Conservation (phyloP, 2,888 invertebrate species). For the Cremastinae sp. region DNA sequence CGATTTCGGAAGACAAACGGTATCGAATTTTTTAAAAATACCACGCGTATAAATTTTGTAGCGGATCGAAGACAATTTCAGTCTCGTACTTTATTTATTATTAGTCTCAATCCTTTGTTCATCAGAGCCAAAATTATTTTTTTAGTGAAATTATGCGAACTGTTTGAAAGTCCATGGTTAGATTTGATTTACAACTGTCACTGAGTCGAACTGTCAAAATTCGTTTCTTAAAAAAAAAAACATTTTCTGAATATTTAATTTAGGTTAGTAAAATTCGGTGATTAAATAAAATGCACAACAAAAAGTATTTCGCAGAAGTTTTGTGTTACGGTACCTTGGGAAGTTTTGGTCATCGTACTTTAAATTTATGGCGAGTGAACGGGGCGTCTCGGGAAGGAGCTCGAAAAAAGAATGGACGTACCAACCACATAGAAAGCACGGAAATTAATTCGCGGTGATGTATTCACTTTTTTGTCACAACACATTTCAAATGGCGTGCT, state of each 20-base stretch:
- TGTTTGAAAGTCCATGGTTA: too few relatives aligned
- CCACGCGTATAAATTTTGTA: conserved; percentile 63
- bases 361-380: conserved; percentile 28
- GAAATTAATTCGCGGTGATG: not conserved
- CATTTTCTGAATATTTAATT: not conserved
- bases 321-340: too few relatives aligned
- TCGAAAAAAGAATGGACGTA: not conserved
- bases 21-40: conserved; percentile 59
- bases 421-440: not conserved
- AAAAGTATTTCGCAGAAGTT: too few relatives aligned
- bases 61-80: conserved; percentile 4
- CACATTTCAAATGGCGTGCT: not conserved
- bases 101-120: too few relatives aligned
- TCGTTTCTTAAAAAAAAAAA: not conserved
- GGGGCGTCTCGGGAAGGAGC: not conserved
- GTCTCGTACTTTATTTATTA: not conserved
- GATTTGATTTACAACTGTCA: too few relatives aligned
- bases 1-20: conserved; percentile 58
- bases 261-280: conserved; percentile 3
- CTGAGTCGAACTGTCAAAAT: too few relatives aligned
- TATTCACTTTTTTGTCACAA: conserved; percentile 11
- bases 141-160: too few relatives aligned
- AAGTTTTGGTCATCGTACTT: conserved; percentile 28
- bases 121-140: not conserved
- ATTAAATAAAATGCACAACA: too few relatives aligned